phyloP scores from a whole-genome alignment of 2,113 vertebrate genomes.

The Agapornis roseicollis region DNA sequence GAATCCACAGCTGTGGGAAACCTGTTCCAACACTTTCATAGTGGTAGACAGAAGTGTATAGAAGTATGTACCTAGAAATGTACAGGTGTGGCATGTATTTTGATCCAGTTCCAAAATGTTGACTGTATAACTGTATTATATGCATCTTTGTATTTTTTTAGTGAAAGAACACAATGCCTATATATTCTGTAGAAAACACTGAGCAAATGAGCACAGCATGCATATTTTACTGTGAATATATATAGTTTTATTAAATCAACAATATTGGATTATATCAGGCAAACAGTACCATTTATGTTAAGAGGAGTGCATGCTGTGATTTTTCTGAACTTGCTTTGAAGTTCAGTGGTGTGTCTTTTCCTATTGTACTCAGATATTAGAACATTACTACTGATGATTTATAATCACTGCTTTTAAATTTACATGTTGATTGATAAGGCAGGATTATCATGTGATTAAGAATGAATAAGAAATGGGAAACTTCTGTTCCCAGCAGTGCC shows the following conservation, averaged over 20 bases:
- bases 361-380: background rate
- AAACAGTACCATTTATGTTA: background rate
- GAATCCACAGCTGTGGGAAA: background rate
- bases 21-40: background rate
- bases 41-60: background rate
- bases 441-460: background rate
- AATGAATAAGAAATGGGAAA: background rate
- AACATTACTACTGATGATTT: background rate
- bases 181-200: accelerated
- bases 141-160: background rate
- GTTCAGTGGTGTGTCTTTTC: background rate
- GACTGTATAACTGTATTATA: background rate
- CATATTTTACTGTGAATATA: background rate
- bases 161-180: background rate
- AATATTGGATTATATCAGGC: background rate
- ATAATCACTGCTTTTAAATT: conserved; percentile 4
- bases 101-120: background rate
- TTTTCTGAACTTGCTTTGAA: background rate
- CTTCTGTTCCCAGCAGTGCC: background rate
- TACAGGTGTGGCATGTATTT: background rate
- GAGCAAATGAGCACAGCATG: background rate
- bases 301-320: background rate
- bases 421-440: background rate
- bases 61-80: background rate
- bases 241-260: background rate